Evolutionary conservation across 2,113 vertebrate species (phyloP).

Genomic region (Bujurquina vittata): DNA sequence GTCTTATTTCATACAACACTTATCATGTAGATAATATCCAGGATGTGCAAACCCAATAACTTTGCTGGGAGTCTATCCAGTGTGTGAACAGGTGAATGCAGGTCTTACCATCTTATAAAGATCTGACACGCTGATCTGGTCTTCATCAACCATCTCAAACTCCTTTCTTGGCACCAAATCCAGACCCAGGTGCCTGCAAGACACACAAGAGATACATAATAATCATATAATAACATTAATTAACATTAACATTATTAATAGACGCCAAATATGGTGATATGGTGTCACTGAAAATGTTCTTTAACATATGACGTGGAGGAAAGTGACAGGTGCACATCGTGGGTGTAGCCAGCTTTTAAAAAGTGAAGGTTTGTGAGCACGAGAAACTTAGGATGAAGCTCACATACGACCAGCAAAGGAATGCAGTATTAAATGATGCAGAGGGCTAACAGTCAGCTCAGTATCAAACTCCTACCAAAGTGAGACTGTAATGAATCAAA

Average conservation of each 20-base stretch:
- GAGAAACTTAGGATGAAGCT: not conserved
- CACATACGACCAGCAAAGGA: not conserved
- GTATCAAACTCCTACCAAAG: not conserved
- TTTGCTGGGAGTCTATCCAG: not conserved
- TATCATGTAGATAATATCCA: not conserved
- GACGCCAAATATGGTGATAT: too few relatives aligned
- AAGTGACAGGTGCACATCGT: too few relatives aligned
- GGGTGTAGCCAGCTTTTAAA: too few relatives aligned
- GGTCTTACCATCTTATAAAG: slow-evolving; percentile 97
- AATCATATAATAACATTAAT: too few relatives aligned
- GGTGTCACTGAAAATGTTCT: too few relatives aligned
- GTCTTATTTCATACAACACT: accelerated
- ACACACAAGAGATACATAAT: not conserved
- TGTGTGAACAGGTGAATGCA: not conserved
- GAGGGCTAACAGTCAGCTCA: too few relatives aligned
- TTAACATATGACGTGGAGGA: too few relatives aligned
- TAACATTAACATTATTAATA: too few relatives aligned
- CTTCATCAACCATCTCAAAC: slow-evolving; percentile 96
- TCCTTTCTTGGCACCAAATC: slow-evolving; percentile 97
- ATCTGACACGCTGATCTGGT: slow-evolving; percentile 96
- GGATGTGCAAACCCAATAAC: not conserved
- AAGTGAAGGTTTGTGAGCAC: not conserved
- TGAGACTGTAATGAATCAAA: not conserved
- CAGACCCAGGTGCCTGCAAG: slow-evolving; percentile 90
- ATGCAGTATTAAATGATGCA: not conserved